phyloP scores from a whole-genome alignment of 30 jellyfish, hydroid and myxozoan species.

The Aurelia aurita complex sp. Pacific region DNA sequence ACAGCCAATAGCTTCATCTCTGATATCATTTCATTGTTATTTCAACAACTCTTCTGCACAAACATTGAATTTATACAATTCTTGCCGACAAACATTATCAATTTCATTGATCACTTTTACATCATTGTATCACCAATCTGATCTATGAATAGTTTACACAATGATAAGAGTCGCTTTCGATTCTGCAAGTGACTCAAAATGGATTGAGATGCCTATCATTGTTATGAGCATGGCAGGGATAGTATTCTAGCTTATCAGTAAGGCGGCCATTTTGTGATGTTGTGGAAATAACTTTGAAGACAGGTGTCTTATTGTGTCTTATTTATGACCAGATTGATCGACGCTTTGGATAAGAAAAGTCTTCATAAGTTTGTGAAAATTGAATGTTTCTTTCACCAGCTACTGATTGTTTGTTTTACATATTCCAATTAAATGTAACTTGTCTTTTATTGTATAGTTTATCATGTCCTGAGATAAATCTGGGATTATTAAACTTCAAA shows the following conservation, averaged over 20 bases:
- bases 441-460: conserved; percentile 22
- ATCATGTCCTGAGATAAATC: conserved; percentile 20
- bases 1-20: too few relatives aligned
- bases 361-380: conserved; percentile 57
- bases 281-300: not conserved
- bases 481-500: not conserved
- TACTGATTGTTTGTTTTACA: conserved; percentile 34
- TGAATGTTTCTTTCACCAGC: conserved; percentile 45
- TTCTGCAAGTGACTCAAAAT: not conserved
- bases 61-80: too few relatives aligned
- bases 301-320: conserved; percentile 43
- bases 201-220: conserved; percentile 40
- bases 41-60: too few relatives aligned
- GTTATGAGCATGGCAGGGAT: conserved; percentile 28
- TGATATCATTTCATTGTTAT: too few relatives aligned
- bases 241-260: conserved; percentile 13
- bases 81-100: too few relatives aligned
- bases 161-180: too few relatives aligned
- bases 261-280: conserved; percentile 42
- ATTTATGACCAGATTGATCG: conserved; percentile 14
- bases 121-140: too few relatives aligned
- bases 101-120: too few relatives aligned
- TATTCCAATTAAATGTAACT: conserved; percentile 29
- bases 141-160: too few relatives aligned
- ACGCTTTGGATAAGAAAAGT: conserved; percentile 17